A percentile compares a stretch with the other conserved stretches of the same genome.
Evolutionary conservation across 2,888 invertebrate species (phyloP).

Genomic region (Unio pictorum): DNA sequence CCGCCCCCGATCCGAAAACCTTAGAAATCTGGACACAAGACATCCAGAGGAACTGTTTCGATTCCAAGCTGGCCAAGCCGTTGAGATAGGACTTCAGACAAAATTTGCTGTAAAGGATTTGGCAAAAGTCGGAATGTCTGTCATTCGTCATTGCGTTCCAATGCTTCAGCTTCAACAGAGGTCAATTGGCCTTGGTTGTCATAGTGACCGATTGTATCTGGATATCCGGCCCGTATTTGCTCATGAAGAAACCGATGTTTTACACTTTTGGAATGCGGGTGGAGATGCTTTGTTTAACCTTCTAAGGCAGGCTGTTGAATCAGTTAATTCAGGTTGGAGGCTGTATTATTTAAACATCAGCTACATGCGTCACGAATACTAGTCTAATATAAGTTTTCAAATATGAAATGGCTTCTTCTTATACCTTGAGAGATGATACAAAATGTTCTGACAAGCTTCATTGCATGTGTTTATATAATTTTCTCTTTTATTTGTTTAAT

Average conservation of each 20-base stretch:
- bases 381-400: too few species aligned
- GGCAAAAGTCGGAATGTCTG: constrained; percentile 4
- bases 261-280: constrained; percentile 17
- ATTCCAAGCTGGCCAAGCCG: constrained; percentile 12
- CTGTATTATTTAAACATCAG: too few species aligned
- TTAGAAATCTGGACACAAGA: constrained; percentile 10
- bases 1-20: constrained; percentile 6
- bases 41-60: constrained; percentile 9
- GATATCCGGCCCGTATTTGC: constrained; percentile 19
- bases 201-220: constrained; percentile 17
- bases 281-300: constrained; percentile 3
- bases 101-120: not conserved
- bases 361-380: too few species aligned
- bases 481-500: too few species aligned
- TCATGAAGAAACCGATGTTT: constrained; percentile 10
- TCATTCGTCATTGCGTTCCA: constrained; percentile 11
- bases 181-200: constrained; percentile 19
- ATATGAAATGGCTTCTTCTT: too few species aligned
- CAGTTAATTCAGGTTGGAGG: constrained; percentile 1
- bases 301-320: constrained; percentile 7
- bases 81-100: constrained; percentile 1
- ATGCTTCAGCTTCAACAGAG: constrained; percentile 17
- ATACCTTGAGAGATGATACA: too few species aligned
- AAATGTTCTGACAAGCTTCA: too few species aligned
- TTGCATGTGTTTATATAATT: too few species aligned